phyloP scores from a whole-genome alignment of 2,888 invertebrate genomes.

The Leptinotarsa tumamoca region DNA sequence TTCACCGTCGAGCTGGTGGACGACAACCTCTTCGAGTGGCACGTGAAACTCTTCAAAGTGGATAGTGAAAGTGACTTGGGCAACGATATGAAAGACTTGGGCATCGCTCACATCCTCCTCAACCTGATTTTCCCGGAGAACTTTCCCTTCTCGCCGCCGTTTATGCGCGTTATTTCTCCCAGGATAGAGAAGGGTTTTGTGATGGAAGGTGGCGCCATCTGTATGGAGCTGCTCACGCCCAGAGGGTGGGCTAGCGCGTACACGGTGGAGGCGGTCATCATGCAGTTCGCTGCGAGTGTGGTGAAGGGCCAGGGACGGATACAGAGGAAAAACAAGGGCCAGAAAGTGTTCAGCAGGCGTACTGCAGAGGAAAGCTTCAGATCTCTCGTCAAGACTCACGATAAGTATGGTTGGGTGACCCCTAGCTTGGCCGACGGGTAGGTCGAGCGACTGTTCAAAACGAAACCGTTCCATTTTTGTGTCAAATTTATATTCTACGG shows the following conservation, averaged over 20 bases:
- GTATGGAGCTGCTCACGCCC: slow-evolving; percentile 89
- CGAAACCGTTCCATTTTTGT: slow-evolving; percentile 45
- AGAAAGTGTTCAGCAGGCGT: slow-evolving; percentile 82
- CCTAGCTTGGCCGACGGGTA: slow-evolving; percentile 88
- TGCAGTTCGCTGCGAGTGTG: slow-evolving; percentile 90
- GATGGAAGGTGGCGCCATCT: slow-evolving; percentile 91
- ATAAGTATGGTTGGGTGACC: slow-evolving; percentile 93
- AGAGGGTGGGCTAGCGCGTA: slow-evolving; percentile 91
- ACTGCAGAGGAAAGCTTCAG: slow-evolving; percentile 91
- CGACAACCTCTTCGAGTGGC: slow-evolving; percentile 90
- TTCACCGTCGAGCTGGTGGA: slow-evolving; percentile 88
- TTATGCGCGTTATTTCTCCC: slow-evolving; percentile 76
- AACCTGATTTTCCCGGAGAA: slow-evolving; percentile 89
- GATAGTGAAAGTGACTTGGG: slow-evolving; percentile 88
- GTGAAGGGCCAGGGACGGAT: slow-evolving; percentile 90
- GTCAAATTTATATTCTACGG: slow-evolving; percentile 32
- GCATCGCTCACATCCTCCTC: slow-evolving; percentile 79
- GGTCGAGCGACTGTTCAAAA: slow-evolving; percentile 51
- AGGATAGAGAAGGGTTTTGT: slow-evolving; percentile 82
- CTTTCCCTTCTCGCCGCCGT: slow-evolving; percentile 90
- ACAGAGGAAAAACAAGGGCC: slow-evolving; percentile 80
- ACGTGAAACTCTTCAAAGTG: slow-evolving; percentile 83
- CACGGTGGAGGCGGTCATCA: slow-evolving; percentile 88
- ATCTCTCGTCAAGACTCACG: slow-evolving; percentile 88
- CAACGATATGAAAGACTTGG: slow-evolving; percentile 83